Evolutionary conservation across 2,888 invertebrate species (phyloP).

Genomic region (Diogma glabrata): DNA sequence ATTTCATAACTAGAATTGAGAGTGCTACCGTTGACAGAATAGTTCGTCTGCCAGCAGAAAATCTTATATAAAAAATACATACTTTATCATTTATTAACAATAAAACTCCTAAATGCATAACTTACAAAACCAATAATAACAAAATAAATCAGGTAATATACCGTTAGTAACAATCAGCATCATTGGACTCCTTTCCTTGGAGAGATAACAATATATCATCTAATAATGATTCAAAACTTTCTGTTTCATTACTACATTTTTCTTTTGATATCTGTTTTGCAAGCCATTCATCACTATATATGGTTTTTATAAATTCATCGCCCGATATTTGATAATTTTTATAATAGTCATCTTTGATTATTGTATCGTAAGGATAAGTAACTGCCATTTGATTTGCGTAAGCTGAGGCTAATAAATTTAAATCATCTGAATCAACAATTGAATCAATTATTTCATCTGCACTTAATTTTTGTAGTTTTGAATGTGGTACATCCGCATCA

Average conservation of each 20-base stretch:
- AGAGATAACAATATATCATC: conserved; percentile 61
- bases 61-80: no score
- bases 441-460: conserved; percentile 49
- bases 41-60: no score
- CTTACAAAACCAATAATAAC: no score
- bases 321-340: conserved; percentile 38
- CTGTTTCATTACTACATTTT: conserved; percentile 56
- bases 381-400: conserved; percentile 43
- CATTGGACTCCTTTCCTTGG: conserved; percentile 43
- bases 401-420: conserved; percentile 47
- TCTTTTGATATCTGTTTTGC: conserved; percentile 46
- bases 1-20: no score
- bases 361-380: conserved; percentile 16
- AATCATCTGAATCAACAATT: conserved; percentile 50
- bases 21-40: no score
- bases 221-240: conserved; percentile 53
- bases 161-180: conserved; percentile 64
- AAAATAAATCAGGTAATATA: no score
- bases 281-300: conserved; percentile 48
- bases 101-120: no score
- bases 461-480: conserved; percentile 5
- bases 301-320: conserved; percentile 46
- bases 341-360: conserved; percentile 24
- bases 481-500: not conserved
- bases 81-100: no score